A percentile compares a stretch with the other conserved stretches of the same genome.
Conservation (phyloP, 2,888 invertebrate genomes). For the Noctua pronuba region DNA sequence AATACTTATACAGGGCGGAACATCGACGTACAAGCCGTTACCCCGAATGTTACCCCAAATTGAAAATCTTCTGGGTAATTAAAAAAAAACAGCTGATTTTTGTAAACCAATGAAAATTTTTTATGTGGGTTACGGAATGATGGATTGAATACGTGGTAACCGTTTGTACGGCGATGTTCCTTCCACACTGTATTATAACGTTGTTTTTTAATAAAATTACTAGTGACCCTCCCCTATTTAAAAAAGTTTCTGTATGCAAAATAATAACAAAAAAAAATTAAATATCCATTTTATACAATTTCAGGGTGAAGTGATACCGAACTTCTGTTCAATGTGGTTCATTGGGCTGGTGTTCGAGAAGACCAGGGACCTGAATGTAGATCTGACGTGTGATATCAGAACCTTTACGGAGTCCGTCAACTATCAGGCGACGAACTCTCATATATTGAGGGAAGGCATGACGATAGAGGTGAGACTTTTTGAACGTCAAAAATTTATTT, state of each 20-base stretch:
- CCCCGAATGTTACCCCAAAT: too few relatives aligned
- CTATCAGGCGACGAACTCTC: constrained; percentile 93
- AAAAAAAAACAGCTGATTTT: too few relatives aligned
- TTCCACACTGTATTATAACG: too few relatives aligned
- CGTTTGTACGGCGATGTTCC: too few relatives aligned
- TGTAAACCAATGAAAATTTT: too few relatives aligned
- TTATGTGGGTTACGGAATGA: too few relatives aligned
- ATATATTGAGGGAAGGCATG: constrained; percentile 93
- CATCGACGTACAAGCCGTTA: too few relatives aligned
- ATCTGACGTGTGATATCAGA: constrained; percentile 97
- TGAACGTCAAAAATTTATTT: too few relatives aligned
- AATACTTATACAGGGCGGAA: neutral
- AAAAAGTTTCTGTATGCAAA: neutral
- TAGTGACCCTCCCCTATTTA: too few relatives aligned
- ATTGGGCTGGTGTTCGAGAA: constrained; percentile 98
- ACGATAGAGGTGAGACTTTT: constrained; percentile 90
- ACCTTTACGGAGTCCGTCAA: constrained; percentile 97
- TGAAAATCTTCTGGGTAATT: too few relatives aligned
- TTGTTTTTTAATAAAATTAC: too few relatives aligned
- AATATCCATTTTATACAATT: constrained; percentile 22
- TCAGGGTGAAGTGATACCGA: constrained; percentile 85
- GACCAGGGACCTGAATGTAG: constrained; percentile 95
- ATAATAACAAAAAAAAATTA: neutral
- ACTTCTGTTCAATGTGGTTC: constrained; percentile 98
- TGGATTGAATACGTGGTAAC: too few relatives aligned